phyloP scores from a whole-genome alignment of 2,113 vertebrate species.

The Seriola dumerili region DNA sequence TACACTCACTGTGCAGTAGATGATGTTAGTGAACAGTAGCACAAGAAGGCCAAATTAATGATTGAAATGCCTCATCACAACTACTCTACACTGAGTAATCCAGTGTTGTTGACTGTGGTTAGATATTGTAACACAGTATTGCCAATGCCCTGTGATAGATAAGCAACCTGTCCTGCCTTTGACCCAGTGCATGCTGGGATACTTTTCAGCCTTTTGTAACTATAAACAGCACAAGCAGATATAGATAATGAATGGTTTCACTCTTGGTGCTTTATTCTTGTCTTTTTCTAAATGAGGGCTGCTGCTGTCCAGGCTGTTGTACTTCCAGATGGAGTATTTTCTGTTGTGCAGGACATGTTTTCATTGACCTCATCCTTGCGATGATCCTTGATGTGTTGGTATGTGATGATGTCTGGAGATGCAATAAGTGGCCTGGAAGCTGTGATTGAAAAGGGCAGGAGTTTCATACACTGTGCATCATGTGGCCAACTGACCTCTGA shows the following conservation, averaged over 20 bases:
- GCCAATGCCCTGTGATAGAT: conserved; percentile 37
- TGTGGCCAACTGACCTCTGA: conserved; percentile 50
- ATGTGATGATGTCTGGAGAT: conserved; percentile 14
- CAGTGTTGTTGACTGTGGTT: conserved; percentile 35
- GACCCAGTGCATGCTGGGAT: conserved; percentile 54
- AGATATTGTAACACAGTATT: conserved; percentile 26
- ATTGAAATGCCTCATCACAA: conserved; percentile 65
- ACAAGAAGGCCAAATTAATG: conserved; percentile 49
- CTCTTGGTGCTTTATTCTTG: conserved; percentile 51
- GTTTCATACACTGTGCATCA: conserved; percentile 48
- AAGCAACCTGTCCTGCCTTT: conserved; percentile 27
- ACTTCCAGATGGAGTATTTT: conserved; percentile 32
- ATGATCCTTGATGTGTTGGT: conserved; percentile 12
- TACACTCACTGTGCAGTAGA: neutral
- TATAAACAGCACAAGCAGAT: conserved; percentile 18
- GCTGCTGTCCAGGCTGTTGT: conserved; percentile 35
- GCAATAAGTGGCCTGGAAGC: conserved; percentile 27
- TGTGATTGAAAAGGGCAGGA: conserved; percentile 34
- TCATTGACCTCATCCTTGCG: neutral
- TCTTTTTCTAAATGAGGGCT: conserved; percentile 43
- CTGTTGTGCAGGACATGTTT: conserved; percentile 19
- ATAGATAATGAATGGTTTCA: neutral
- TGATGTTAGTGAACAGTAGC: conserved; percentile 30
- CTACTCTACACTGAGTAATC: conserved; percentile 48
- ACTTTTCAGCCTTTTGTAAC: conserved; percentile 5